These are phyloP conservation scores for Drosophila emarginata DNA, from an alignment of 2,888 invertebrate species.

Conservation along the genomic window DNA sequence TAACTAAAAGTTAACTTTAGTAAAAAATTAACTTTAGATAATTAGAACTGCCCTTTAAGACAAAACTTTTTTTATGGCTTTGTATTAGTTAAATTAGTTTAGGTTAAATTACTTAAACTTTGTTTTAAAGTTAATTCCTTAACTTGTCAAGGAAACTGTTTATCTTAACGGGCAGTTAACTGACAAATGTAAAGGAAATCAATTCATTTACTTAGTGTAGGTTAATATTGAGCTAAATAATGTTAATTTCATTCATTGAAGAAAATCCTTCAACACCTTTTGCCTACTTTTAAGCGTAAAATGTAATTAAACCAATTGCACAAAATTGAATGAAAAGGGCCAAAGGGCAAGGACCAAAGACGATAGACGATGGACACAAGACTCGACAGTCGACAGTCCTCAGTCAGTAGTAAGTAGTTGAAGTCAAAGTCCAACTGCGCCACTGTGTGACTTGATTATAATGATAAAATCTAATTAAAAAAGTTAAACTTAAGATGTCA, in stretches of 20 bases:
- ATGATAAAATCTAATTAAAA: constrained; percentile 76
- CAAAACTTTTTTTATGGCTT: too few species aligned
- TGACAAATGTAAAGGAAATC: neutral
- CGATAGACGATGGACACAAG: neutral
- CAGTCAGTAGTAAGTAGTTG: constrained; percentile 21
- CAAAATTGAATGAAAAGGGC: neutral
- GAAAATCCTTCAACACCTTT: constrained; percentile 15
- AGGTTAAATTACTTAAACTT: too few species aligned
- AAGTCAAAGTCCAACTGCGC: constrained; percentile 12
- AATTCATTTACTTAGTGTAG: constrained; percentile 1
- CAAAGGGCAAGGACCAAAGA: constrained; percentile 8
- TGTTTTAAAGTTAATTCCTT: too few species aligned
- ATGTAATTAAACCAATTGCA: constrained; percentile 29
- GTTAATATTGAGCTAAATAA: constrained; percentile 1
- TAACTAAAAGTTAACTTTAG: too few species aligned
- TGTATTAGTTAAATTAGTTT: too few species aligned
- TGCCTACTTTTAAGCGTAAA: constrained; percentile 18
- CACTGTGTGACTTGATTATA: constrained; percentile 69
- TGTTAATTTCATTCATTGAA: constrained; percentile 12
- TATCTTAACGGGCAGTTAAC: neutral
- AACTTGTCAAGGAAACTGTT: neutral
- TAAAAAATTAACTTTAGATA: too few species aligned
- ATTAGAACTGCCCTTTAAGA: too few species aligned
- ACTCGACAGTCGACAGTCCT: neutral
- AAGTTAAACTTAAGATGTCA: constrained; percentile 71